Conservation (phyloP, 1,140 invertebrate species). For the Bombus superbus region DNA sequence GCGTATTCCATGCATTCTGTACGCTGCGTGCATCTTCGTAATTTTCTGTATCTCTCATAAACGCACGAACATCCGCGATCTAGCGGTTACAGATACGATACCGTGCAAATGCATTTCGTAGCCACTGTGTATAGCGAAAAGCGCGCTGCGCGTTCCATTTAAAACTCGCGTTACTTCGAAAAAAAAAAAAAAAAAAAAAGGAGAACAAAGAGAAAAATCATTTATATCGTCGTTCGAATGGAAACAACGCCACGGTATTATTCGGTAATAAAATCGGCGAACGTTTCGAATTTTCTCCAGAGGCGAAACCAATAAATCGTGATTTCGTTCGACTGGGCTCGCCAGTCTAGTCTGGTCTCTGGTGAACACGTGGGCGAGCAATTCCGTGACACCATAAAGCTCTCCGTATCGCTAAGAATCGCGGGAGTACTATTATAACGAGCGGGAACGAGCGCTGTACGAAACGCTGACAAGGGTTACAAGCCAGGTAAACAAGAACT, state of each 20-base stretch:
- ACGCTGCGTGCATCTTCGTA: too few species aligned
- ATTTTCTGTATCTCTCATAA: too few species aligned
- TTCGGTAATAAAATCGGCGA: background rate
- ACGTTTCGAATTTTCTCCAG: background rate
- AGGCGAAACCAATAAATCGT: background rate
- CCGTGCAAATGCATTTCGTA: too few species aligned
- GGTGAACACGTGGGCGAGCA: conserved; percentile 16
- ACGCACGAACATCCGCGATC: too few species aligned
- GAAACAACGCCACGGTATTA: background rate
- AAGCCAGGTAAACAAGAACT: background rate
- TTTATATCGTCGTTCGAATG: background rate
- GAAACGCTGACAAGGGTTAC: conserved; percentile 17
- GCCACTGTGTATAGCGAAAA: too few species aligned
- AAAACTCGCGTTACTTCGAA: too few species aligned
- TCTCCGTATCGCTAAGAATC: conserved; percentile 13
- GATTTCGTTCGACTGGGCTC: background rate
- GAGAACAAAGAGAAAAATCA: too few species aligned
- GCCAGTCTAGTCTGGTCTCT: background rate
- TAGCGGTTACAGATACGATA: too few species aligned
- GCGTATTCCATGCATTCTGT: too few species aligned
- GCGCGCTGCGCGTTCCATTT: too few species aligned
- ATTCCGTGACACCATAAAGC: conserved; percentile 18
- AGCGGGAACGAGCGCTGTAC: conserved; percentile 12
- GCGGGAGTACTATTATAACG: conserved; percentile 4
- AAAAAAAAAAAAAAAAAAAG: too few species aligned